Conservation (phyloP, 2,888 invertebrate species). For the Drosophila merina region DNA sequence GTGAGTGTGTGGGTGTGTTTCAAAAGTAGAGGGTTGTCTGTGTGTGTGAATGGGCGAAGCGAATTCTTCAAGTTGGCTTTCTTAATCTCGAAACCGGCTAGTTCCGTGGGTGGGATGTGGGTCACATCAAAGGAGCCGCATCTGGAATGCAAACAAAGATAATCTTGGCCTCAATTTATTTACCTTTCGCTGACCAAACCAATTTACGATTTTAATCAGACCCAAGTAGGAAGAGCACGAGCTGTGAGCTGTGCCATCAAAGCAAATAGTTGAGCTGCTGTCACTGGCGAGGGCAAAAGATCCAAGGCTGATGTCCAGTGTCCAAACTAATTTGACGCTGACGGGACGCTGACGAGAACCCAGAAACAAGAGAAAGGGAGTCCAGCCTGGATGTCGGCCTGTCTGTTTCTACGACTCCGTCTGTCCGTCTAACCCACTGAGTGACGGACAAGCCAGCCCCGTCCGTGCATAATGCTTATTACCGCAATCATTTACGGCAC, state of each 20-base stretch:
- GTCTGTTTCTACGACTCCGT: conserved; percentile 14
- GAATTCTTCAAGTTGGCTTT: conserved; percentile 55
- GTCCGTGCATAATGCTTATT: conserved; percentile 71
- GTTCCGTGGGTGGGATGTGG: not conserved
- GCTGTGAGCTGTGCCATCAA: conserved; percentile 41
- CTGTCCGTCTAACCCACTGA: conserved; percentile 22
- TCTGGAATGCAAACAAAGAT: conserved; percentile 47
- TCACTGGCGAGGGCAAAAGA: conserved; percentile 38
- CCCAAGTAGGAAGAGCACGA: conserved; percentile 8
- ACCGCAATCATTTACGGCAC: conserved; percentile 63
- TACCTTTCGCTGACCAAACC: conserved; percentile 49
- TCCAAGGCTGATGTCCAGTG: conserved; percentile 37
- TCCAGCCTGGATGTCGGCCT: conserved; percentile 16
- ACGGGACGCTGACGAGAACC: conserved; percentile 38
- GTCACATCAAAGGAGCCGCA: conserved; percentile 55
- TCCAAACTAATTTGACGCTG: conserved; percentile 71
- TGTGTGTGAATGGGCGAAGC: conserved; percentile 2
- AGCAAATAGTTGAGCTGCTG: conserved; percentile 51
- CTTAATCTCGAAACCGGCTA: conserved; percentile 38
- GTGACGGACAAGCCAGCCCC: conserved; percentile 42
- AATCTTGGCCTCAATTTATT: conserved; percentile 45
- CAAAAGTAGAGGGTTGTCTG: not conserved
- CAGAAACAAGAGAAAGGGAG: not conserved
- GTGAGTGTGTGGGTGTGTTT: conserved; percentile 4
- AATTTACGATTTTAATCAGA: conserved; percentile 62